These are phyloP conservation scores for Puntigrus tetrazona DNA, from an alignment of 2,113 vertebrate species.

Conservation along the genomic window DNA sequence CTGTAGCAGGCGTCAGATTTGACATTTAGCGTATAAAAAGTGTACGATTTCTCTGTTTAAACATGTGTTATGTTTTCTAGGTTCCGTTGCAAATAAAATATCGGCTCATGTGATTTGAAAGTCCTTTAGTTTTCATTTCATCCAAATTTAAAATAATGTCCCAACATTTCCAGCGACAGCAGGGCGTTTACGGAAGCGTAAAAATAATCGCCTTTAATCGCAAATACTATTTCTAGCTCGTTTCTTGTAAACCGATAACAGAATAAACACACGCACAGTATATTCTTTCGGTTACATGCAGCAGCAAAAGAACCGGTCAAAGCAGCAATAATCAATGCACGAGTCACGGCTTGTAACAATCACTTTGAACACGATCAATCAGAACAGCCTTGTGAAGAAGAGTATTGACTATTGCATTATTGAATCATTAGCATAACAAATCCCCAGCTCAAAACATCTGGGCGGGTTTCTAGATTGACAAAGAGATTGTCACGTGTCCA, in stretches of 20 bases:
- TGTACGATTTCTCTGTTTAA: no score
- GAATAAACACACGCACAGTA: not conserved
- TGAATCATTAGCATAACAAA: not conserved
- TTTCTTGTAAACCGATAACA: not conserved
- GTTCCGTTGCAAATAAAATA: no score
- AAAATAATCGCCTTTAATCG: not conserved
- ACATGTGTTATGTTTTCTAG: no score
- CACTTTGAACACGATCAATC: slow-evolving; percentile 73
- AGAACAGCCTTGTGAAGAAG: slow-evolving; percentile 52
- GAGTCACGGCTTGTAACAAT: slow-evolving; percentile 73
- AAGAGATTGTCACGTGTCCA: slow-evolving; percentile 76
- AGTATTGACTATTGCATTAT: not conserved
- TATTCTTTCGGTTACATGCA: slow-evolving; percentile 11
- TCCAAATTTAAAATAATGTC: no score
- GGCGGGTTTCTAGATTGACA: slow-evolving; percentile 60
- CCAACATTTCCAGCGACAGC: no score
- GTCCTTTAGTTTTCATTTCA: no score
- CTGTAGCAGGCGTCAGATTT: no score
- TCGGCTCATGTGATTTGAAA: no score
- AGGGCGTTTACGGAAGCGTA: not conserved
- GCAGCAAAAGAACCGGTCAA: not conserved
- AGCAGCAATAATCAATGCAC: slow-evolving; percentile 47
- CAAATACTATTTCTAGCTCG: not conserved
- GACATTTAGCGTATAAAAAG: no score
- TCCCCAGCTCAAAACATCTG: not conserved